phyloP scores from a whole-genome alignment of 1,140 invertebrate genomes.

The Trinorchestia longiramus region DNA sequence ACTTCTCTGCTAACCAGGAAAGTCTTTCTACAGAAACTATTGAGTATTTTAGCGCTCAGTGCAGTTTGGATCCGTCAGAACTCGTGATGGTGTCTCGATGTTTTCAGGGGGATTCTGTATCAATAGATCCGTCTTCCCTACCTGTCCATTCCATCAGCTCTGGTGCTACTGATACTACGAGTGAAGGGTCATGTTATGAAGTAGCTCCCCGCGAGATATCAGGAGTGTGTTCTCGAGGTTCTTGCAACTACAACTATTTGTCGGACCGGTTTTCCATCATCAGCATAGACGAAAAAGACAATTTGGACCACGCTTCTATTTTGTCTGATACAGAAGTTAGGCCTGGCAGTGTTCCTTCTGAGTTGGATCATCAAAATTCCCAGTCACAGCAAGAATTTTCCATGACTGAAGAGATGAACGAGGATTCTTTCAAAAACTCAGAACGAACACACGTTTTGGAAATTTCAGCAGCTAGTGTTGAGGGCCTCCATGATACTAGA shows the following conservation, averaged over 20 bases:
- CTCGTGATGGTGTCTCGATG: neutral
- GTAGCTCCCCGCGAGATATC: neutral
- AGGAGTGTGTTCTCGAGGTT: neutral
- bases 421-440: neutral
- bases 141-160: neutral
- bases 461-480: neutral
- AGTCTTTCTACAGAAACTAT: neutral
- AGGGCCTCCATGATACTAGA: neutral
- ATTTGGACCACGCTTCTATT: neutral
- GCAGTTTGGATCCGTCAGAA: neutral
- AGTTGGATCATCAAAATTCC: neutral
- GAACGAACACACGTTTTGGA: neutral
- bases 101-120: neutral
- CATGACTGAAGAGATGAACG: neutral
- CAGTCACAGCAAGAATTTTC: neutral
- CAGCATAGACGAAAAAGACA: slow-evolving; percentile 22
- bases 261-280: slow-evolving; percentile 42
- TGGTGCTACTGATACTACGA: neutral
- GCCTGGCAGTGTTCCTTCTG: neutral
- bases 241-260: neutral
- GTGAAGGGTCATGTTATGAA: neutral
- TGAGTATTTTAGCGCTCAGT: neutral
- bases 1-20: neutral
- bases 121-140: neutral
- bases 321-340: neutral